Evolutionary conservation across 2,113 vertebrate species (phyloP).

Genomic region (Abramis brama): DNA sequence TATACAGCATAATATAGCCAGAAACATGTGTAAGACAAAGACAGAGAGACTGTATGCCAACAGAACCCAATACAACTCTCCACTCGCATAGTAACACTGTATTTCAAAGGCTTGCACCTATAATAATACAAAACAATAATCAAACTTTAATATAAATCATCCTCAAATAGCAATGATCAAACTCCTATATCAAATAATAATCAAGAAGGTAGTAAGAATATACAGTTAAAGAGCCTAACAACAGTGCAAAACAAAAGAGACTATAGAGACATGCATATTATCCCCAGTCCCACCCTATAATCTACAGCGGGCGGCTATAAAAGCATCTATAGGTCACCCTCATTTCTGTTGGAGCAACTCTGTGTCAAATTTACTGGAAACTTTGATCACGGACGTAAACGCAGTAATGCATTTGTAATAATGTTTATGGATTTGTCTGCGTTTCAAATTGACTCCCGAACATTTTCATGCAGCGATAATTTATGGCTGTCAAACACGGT

Average conservation of each 20-base stretch:
- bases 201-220: background rate
- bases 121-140: conserved; percentile 5
- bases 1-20: background rate
- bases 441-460: conserved; percentile 66
- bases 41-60: background rate
- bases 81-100: background rate
- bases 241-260: conserved; percentile 11
- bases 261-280: background rate
- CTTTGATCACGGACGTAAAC: conserved; percentile 71
- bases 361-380: conserved; percentile 53
- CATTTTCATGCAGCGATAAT: conserved; percentile 73
- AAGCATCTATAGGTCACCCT: conserved; percentile 45
- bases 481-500: conserved; percentile 77
- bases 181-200: background rate
- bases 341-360: conserved; percentile 42
- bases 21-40: background rate
- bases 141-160: background rate
- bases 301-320: conserved; percentile 37
- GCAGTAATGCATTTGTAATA: conserved; percentile 77
- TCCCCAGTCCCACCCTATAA: conserved; percentile 13
- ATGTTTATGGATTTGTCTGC: conserved; percentile 73
- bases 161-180: background rate
- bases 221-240: conserved; percentile 13
- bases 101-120: background rate
- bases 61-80: background rate